Base-by-base conservation (phyloP, 2,113 vertebrate genomes). In the Hiodon alosoides region DNA sequence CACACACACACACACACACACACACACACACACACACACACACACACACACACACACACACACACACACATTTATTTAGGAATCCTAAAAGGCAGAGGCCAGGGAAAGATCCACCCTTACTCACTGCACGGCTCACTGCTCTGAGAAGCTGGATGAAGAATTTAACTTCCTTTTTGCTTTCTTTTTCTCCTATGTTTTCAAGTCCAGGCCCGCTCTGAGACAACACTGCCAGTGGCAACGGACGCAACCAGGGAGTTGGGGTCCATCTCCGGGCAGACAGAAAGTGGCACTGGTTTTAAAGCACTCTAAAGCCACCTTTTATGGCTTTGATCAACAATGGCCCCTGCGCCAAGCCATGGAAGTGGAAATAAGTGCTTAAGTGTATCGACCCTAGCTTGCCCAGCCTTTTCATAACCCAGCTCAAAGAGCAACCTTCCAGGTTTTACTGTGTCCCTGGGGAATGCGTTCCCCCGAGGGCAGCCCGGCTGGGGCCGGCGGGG, bases 281-380 rank as follows among this genome's bases (percentile, higher is more conserved):
- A 4, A 11, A 66, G 73, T 66, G 64, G 73, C 73, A 74, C 53
- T 6, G 48, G 64, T 46, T 74, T 54, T 67, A 74, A 67, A 67
- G 67, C 14, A 7, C 62, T 46, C 48, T 67, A 67, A 74, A 67
- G 62, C 7, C 9, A 16, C 73, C 31, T 62, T 74, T 74, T 47
- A 66, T 57, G 13, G 53, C 13, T 74, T 67, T 67, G 62, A 74
- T 74, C 64, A 74, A 58, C 64, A 48, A 55, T 50, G 64, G 51
- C 64, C 51, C 60, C 17, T 17, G 46, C 64, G 48, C 52, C 53
- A 31, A 54, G 64, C 61, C 52, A 66, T 11, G 61, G 62, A 74
- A 74, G 73, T 67, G 73, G n/a, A 74, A 74, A 67, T 74, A 67
- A 67, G 73, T 7, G 31, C 62, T 58, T 57, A 58, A 57, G 62